Evolutionary conservation across 2,113 vertebrate genomes (phyloP).

Genomic region (Barbus barbus): DNA sequence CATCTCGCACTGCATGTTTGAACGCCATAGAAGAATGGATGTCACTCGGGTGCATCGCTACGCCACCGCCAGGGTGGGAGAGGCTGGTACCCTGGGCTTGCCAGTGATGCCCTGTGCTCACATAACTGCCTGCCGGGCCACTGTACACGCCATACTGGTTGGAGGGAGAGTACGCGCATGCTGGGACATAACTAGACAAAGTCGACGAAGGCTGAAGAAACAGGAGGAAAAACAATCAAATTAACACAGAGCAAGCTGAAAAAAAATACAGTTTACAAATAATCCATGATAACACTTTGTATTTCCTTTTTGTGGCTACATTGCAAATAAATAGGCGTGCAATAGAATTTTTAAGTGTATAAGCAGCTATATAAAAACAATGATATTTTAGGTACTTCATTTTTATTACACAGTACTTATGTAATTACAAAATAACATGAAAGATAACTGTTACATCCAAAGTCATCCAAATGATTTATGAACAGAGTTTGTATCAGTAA

Average conservation of each 20-base stretch:
- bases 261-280: background rate
- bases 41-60: constrained; percentile 84
- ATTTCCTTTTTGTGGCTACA: background rate
- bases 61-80: constrained; percentile 79
- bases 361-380: background rate
- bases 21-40: constrained; percentile 84
- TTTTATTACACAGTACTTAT: background rate
- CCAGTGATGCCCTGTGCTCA: constrained; percentile 87
- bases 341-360: background rate
- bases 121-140: constrained; percentile 83
- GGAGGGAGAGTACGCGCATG: constrained; percentile 88
- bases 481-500: background rate
- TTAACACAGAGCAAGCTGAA: background rate
- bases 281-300: background rate
- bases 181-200: constrained; percentile 88
- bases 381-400: background rate
- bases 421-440: background rate
- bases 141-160: constrained; percentile 92
- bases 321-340: background rate
- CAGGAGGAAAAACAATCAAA: constrained; percentile 26
- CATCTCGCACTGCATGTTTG: constrained; percentile 89
- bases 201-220: constrained; percentile 82
- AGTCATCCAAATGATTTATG: background rate
- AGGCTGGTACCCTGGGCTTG: constrained; percentile 81
- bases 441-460: background rate